Conservation (phyloP, 2,113 vertebrate genomes). For the Rhea pennata region DNA sequence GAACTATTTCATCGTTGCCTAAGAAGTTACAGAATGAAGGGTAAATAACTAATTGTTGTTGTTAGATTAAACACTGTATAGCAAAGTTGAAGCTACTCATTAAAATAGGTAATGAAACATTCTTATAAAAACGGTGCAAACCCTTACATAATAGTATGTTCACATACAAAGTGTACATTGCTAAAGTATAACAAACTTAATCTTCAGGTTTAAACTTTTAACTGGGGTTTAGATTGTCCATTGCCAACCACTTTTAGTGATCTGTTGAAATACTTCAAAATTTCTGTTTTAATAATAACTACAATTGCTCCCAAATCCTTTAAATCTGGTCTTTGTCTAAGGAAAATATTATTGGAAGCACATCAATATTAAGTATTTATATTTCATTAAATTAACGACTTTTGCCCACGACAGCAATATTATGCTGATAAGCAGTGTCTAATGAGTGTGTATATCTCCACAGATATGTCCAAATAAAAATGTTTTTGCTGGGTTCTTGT, state of each 20-base stretch:
- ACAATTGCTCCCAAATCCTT: neutral
- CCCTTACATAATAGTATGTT: neutral
- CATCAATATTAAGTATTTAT: neutral
- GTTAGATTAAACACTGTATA: neutral
- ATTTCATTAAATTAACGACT: neutral
- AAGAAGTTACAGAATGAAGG: neutral
- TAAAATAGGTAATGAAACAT: neutral
- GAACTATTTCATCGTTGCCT: neutral
- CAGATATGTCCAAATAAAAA: neutral
- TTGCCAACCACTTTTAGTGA: neutral
- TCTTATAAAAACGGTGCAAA: neutral
- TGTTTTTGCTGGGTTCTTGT: neutral
- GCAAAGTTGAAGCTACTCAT: neutral
- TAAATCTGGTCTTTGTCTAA: neutral
- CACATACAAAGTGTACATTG: neutral
- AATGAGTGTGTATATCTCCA: fast-evolving
- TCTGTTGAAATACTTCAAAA: neutral
- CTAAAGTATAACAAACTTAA: neutral
- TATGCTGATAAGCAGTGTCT: neutral
- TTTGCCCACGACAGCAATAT: neutral
- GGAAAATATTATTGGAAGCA: neutral
- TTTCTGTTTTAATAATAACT: neutral
- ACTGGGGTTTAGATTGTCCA: neutral
- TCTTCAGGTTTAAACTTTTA: neutral
- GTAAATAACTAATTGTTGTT: neutral